phyloP scores from a whole-genome alignment of 2,797 vertebrate genomes.

The Vireo griseus region DNA sequence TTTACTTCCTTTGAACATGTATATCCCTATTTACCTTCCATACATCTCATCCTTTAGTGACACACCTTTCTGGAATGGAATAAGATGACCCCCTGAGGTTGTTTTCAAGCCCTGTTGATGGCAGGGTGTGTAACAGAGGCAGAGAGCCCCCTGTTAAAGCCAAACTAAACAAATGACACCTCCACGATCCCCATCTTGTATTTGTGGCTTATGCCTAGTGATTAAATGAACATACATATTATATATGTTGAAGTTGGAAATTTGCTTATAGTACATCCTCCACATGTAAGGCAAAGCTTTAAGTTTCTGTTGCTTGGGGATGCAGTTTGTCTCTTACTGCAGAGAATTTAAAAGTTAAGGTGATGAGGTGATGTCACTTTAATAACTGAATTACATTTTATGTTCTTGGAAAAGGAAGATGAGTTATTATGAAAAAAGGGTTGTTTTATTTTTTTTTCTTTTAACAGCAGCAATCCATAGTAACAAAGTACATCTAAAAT shows the following conservation, averaged over 20 bases:
- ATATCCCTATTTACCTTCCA: background rate
- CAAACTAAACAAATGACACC: background rate
- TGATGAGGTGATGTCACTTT: background rate
- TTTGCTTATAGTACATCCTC: background rate
- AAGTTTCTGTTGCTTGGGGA: background rate
- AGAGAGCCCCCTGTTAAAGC: rapidly evolving
- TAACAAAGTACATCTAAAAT: background rate
- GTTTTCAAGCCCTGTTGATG: background rate
- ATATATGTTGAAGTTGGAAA: background rate
- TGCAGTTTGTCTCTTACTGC: background rate
- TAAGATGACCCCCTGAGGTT: background rate
- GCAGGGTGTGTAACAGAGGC: rapidly evolving
- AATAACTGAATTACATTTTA: background rate
- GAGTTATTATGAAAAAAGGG: background rate
- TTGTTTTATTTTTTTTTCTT: background rate
- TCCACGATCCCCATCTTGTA: background rate
- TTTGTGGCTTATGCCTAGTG: background rate
- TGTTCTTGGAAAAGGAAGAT: background rate
- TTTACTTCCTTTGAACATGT: background rate
- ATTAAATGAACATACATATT: background rate
- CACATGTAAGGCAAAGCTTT: background rate
- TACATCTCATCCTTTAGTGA: background rate
- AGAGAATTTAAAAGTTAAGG: background rate
- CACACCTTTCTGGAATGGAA: background rate
- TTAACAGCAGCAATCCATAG: background rate